Evolutionary conservation across 1,140 invertebrate species (phyloP).

Genomic region (Homalodisca vitripennis): DNA sequence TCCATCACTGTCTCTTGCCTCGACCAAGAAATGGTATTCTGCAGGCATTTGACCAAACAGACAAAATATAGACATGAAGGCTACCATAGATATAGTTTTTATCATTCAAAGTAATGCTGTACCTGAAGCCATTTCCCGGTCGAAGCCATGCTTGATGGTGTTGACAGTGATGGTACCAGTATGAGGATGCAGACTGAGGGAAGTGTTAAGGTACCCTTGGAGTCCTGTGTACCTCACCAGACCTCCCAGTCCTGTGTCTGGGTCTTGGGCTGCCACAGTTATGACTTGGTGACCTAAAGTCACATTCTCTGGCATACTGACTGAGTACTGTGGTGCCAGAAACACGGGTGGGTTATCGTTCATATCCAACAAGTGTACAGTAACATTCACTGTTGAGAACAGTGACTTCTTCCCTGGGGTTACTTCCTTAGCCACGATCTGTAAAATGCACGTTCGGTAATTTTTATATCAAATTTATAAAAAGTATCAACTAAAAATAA

Average conservation of each 20-base stretch:
- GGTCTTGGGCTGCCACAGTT: slow-evolving; percentile 65
- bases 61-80: background rate
- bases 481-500: no score
- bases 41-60: no score
- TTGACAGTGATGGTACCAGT: slow-evolving; percentile 78
- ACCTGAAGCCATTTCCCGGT: slow-evolving; percentile 73
- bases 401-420: slow-evolving; percentile 57
- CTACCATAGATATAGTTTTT: background rate
- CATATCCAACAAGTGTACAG: slow-evolving; percentile 78
- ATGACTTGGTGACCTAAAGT: slow-evolving; percentile 57
- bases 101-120: no score
- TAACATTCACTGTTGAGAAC: slow-evolving; percentile 66
- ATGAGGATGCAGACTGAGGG: slow-evolving; percentile 72
- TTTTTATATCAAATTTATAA: no score
- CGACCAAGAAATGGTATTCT: slow-evolving; percentile 73
- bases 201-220: slow-evolving; percentile 69
- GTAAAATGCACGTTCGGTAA: no score
- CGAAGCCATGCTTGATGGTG: slow-evolving; percentile 70
- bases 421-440: slow-evolving; percentile 78
- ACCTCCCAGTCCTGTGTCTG: slow-evolving; percentile 65
- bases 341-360: slow-evolving; percentile 91
- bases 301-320: slow-evolving; percentile 75
- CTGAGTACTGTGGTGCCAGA: slow-evolving; percentile 65
- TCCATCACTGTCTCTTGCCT: slow-evolving; percentile 83
- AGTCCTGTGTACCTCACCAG: slow-evolving; percentile 56